Base-by-base conservation (phyloP, 2,113 vertebrate species). In the Dermatemys mawii region DNA sequence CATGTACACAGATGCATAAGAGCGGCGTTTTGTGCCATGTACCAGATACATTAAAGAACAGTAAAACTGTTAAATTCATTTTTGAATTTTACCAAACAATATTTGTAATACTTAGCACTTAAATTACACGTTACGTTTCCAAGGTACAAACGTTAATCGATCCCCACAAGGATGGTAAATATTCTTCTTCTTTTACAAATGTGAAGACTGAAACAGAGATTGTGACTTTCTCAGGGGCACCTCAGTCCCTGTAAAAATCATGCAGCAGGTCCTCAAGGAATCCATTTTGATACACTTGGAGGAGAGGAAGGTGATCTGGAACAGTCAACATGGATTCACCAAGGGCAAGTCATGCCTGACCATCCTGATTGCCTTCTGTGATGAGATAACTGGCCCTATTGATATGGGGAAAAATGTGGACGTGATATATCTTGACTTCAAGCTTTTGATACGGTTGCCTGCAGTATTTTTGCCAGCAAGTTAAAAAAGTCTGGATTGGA, bases 41-140 rank as follows among this genome's bases (percentile, higher is more conserved):
- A 96, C 84, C 51, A 82, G 96, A 32, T 53, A 44, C 44, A 41
- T 87, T 89, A 96, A 98, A 90, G 86, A 95, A 90, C 51, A 76
- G 78, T 22, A 78, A 86, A 57, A 57, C 11, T 76, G 16, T 55
- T 44, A 55, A 57, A 3, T 9, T 1, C 38, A 11, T 86, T 38
- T 87, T 87, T 88, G 38, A 95, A 87, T 81, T 51, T 50, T 38
- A n/a, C 29, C 88, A 60, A 48, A 32, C 26, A 85, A 75, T 29
- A 51, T 46, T 76, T 5, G 41, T 29, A 81, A 70, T 79, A 91
- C 75, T 95, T 93, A 32, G 38, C 27, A 93, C 53, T 44, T 95
- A 93, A 24, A 84, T 78, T 90, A 21, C 49, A 81, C 21, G 80
- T 73, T 32, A 8, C 16, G 49, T 82, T 95, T 91, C 89, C 67